Base-by-base conservation (phyloP, 2,113 vertebrate species). In the Eretmochelys imbricata region DNA sequence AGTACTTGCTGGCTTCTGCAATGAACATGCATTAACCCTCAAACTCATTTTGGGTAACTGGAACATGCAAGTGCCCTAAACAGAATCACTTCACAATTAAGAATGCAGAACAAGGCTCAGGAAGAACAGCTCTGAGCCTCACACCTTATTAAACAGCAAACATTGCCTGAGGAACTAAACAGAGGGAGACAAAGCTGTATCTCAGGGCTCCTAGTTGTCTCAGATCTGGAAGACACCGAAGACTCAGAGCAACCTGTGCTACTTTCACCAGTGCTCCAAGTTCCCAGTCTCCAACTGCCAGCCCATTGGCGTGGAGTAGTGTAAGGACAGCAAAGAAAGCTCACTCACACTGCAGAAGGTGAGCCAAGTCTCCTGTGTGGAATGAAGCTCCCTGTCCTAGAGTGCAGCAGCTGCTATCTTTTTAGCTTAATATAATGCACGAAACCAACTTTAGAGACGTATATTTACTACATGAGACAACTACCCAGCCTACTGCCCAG, bases 381-480 rank as follows among this genome's bases (percentile, higher is more conserved):
- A 20, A 4, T 5, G 31, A 57, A 93, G n/a, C 35, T 59, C 27
- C 12, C 35, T 51, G n/a, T 31, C 22, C 75, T 14, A 2, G 0
- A 1, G 49, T 46, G 2, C 0, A 0, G 85, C 5, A 87, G 27
- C n/a, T 84, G 69, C n/a, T 31, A 53, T 10, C 55, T 80, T 53
- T 20, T 79, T 4, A 29, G 22, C 81, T 93, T 87, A 62, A 27
- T 49, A 27, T 81, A 94, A 82, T 5, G 78, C 17, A 49, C 1
- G 19, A 3, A 13, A 42, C 35, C n/a, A 82, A 24, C 65, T 85
- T 90, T 48, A 49, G 38, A 76, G 38, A 50, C 48, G 20, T 50
- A 48, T 89, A 80, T 81, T 93, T 80, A 57, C 50, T 25, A 17
- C 7, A 8, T 7, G 12, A 62, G 75, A 80, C 75, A 24, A 12